These are phyloP conservation scores for Thunnus thynnus DNA, from an alignment of 2,113 vertebrate species.

Conservation along the genomic window DNA sequence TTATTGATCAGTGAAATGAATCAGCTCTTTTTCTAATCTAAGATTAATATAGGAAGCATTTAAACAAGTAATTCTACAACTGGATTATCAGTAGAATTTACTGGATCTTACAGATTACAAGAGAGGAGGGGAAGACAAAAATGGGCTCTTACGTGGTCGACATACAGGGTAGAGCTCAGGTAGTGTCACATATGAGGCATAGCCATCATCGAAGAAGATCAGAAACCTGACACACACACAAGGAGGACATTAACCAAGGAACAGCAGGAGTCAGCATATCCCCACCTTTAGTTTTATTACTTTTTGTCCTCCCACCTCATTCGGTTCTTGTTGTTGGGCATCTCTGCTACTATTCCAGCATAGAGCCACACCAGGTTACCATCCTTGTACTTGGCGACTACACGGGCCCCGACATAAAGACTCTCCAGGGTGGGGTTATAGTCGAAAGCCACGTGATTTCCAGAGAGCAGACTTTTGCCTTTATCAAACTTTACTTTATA, in stretches of 20 bases:
- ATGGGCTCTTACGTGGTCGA: constrained; percentile 88
- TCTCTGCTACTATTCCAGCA: constrained; percentile 97
- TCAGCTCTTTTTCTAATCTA: no score
- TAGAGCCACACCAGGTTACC: constrained; percentile 97
- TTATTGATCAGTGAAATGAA: no score
- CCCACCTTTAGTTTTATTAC: no score
- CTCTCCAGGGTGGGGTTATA: constrained; percentile 91
- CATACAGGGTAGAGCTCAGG: constrained; percentile 95
- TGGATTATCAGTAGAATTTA: neutral
- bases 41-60: no score
- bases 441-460: constrained; percentile 97
- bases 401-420: constrained; percentile 93
- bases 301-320: constrained; percentile 87
- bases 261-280: neutral
- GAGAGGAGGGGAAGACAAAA: neutral
- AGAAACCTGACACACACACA: constrained; percentile 88
- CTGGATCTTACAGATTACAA: neutral
- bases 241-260: constrained; percentile 1
- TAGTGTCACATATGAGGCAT: constrained; percentile 94
- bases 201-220: constrained; percentile 98
- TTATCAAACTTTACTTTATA: constrained; percentile 99
- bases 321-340: constrained; percentile 95
- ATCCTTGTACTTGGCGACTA: constrained; percentile 98
- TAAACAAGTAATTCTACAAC: neutral
- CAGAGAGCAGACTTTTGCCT: constrained; percentile 97